Evolutionary conservation across 2,113 vertebrate species (phyloP).

Genomic region (Pelvicachromis taeniatus): DNA sequence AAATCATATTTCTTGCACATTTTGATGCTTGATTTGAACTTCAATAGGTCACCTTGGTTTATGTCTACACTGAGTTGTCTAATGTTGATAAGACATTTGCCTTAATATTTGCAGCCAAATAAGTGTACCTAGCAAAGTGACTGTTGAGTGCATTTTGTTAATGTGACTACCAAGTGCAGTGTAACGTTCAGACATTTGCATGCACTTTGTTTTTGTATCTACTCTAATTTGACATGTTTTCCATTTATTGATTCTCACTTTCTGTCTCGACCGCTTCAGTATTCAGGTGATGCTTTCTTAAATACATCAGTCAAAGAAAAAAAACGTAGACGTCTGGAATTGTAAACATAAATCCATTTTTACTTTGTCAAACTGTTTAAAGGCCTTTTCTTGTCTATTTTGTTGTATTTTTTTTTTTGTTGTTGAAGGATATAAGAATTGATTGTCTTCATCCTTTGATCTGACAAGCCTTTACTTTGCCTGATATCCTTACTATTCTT

Average conservation of each 20-base stretch:
- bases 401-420: neutral
- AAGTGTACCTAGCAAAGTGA: neutral
- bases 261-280: neutral
- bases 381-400: neutral
- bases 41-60: too few relatives aligned
- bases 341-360: neutral
- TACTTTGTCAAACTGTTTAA: neutral
- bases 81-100: neutral
- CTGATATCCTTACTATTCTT: neutral
- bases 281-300: neutral
- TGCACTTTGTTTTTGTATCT: neutral
- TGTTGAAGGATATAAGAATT: neutral
- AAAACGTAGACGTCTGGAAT: neutral
- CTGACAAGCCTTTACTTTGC: neutral
- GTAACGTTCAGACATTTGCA: neutral
- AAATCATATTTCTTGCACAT: neutral
- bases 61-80: neutral
- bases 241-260: neutral
- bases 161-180: neutral
- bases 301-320: neutral
- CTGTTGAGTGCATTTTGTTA: neutral
- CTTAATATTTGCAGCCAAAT: neutral
- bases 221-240: too few relatives aligned
- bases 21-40: neutral
- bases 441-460: neutral